Percentiles rank a stretch among this genome's conserved stretches.
Conservation (phyloP, 2,113 vertebrate genomes). For the Tachycineta bicolor region DNA sequence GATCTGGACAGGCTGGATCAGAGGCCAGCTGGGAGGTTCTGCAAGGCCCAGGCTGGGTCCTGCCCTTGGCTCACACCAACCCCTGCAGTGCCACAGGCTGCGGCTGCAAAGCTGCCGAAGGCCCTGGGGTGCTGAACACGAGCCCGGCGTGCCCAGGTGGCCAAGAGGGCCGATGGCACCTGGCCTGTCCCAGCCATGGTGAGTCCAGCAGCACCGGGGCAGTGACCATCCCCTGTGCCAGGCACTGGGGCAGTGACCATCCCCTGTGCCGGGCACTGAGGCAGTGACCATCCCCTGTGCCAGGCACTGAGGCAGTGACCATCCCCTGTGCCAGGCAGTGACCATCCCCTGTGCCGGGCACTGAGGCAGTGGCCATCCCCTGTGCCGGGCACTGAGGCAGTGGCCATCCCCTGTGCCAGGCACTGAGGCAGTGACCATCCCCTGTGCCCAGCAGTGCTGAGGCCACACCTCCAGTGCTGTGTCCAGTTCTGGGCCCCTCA, state of each 20-base stretch:
- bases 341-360: fast-evolving
- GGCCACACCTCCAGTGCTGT: fast-evolving
- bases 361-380: too few relatives aligned
- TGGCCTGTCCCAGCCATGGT: background rate
- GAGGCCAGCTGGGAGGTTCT: background rate
- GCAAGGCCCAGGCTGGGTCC: background rate
- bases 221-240: fast-evolving
- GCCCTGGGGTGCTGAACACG: background rate
- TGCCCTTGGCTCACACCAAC: background rate
- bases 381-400: too few relatives aligned
- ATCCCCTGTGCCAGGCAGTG: background rate
- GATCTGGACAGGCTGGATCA: background rate
- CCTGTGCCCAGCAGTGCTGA: background rate
- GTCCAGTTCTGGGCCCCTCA: background rate
- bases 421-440: background rate
- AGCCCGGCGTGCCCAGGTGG: background rate
- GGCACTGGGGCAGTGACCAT: too few relatives aligned
- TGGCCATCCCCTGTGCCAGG: fast-evolving
- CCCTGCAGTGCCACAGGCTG: background rate
- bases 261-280: fast-evolving
- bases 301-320: too few relatives aligned
- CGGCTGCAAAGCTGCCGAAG: background rate
- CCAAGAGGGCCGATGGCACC: background rate
- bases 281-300: fast-evolving
- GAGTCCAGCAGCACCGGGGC: background rate